Base-by-base conservation (phyloP, 2,113 vertebrate species). In the Sisor rabdophorus region DNA sequence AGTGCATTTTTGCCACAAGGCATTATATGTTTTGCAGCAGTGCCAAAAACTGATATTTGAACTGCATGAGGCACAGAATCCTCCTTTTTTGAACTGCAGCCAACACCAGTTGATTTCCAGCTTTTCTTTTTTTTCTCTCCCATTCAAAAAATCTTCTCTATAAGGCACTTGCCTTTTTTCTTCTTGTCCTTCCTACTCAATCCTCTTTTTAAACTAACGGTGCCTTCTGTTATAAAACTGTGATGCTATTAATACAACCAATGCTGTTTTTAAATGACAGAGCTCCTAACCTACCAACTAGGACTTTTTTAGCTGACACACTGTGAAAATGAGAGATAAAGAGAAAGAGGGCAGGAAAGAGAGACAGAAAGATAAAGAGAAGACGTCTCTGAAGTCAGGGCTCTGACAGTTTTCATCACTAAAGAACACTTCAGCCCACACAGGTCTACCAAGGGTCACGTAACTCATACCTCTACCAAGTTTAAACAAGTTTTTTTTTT, bases 1-100 rank as follows among this genome's bases (percentile, higher is more conserved):
- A 53, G 30, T 70, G 67, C 30, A 24, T 86, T 88, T 91, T 91
- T 88, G 89, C 91, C 90, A 90, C 83, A 68, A 92, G 90, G 89
- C 90, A 89, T 91, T 91, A 89, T 91, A 86, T 91, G 89, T 91
- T 91, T 91, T 91, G 88, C 85, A 81, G 86, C 85, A 81, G 84
- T 91, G 90, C 90, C 91, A 91, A 87, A 87, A 89, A 90, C 90
- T 89, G 90, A 89, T 88, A 87, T 88, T 91, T 88, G 87, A 87
- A 88, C 86, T 86, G 86, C 86, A 83, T 79, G 85, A 89, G 87
- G 87, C 87, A 87, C 77, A 79, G 87, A 87, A 89, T 85, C 89
- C 89, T 82, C 90, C 91, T 83, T 85, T 85, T 89, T 90, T 92
- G 90, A 91, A 91, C 89, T 87, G 84, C 89, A 88, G 90, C 90